Percentiles rank a stretch among this genome's conserved stretches.
Evolutionary conservation across 2,113 vertebrate species (phyloP).

Genomic region (Epinephelus moara): DNA sequence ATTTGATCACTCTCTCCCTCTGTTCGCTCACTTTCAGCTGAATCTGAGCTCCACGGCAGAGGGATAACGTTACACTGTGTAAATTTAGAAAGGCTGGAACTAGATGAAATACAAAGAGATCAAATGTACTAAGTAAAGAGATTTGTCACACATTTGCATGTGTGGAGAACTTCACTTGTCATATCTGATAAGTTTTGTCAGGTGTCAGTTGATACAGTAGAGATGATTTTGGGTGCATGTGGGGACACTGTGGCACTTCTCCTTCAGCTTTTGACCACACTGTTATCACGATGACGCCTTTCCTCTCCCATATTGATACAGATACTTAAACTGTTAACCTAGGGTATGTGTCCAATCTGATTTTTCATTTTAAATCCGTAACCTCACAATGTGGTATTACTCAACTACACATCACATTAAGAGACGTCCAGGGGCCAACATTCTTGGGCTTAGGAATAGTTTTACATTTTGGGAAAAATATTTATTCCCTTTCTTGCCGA

Average conservation of each 20-base stretch:
- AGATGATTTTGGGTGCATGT: not conserved
- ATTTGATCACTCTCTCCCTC: slow-evolving; percentile 13
- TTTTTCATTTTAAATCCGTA: not conserved
- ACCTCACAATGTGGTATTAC: not conserved
- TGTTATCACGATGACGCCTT: not conserved
- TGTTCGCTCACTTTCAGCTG: slow-evolving; percentile 19
- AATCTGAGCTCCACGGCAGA: slow-evolving; percentile 9
- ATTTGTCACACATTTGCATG: not conserved
- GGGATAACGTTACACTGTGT: not conserved
- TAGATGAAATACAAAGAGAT: slow-evolving; percentile 15
- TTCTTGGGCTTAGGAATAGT: not conserved
- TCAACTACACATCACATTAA: not conserved
- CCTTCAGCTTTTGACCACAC: not conserved
- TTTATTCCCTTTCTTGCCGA: not conserved
- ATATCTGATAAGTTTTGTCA: not conserved
- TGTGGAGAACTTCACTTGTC: not conserved
- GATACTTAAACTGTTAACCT: not conserved
- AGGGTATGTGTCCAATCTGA: not conserved
- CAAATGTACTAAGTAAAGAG: not conserved
- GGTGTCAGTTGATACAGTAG: not conserved
- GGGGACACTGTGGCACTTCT: not conserved
- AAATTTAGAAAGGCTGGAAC: not conserved
- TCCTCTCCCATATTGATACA: not conserved
- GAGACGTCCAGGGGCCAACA: not conserved
- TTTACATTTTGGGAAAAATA: not conserved